phyloP scores from a whole-genome alignment of 2,888 invertebrate species.

The Leptopilina syphax region DNA sequence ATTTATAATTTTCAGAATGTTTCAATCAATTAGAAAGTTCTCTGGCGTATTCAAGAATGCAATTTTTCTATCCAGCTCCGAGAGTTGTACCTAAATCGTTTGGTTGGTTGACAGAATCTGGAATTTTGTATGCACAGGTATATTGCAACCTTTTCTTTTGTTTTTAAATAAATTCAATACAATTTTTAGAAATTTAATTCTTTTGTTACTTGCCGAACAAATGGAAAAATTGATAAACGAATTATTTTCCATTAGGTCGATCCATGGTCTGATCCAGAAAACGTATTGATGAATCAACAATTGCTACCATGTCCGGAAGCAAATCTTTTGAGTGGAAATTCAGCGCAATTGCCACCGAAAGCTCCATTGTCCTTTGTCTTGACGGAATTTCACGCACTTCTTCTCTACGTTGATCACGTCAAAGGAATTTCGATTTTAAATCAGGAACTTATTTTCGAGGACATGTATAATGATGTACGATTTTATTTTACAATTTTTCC shows the following conservation, averaged over 20 bases:
- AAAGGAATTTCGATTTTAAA: slow-evolving; percentile 91
- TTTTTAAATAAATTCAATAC: too few relatives aligned
- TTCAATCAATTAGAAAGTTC: slow-evolving; percentile 86
- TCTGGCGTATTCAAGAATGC: slow-evolving; percentile 87
- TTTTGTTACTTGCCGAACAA: too few relatives aligned
- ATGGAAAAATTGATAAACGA: too few relatives aligned
- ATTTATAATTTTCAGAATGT: slow-evolving; percentile 72
- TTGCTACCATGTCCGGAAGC: slow-evolving; percentile 71
- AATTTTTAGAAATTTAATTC: too few relatives aligned
- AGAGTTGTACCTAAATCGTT: slow-evolving; percentile 86
- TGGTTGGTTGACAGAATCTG: slow-evolving; percentile 92
- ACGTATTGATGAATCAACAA: slow-evolving; percentile 70
- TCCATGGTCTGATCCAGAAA: slow-evolving; percentile 71
- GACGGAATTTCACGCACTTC: slow-evolving; percentile 93
- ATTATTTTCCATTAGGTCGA: slow-evolving; percentile 71
- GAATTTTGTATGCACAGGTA: slow-evolving; percentile 89
- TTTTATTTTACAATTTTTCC: neutral
- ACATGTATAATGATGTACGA: slow-evolving; percentile 84
- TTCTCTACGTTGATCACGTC: slow-evolving; percentile 90
- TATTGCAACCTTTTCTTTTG: slow-evolving; percentile 57
- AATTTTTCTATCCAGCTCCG: slow-evolving; percentile 85
- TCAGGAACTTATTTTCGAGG: slow-evolving; percentile 91
- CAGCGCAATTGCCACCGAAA: slow-evolving; percentile 60
- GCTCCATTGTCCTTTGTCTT: slow-evolving; percentile 87
- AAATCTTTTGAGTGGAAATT: slow-evolving; percentile 67